phyloP scores from a whole-genome alignment of 2,888 invertebrate genomes.

The Catocala nupta region DNA sequence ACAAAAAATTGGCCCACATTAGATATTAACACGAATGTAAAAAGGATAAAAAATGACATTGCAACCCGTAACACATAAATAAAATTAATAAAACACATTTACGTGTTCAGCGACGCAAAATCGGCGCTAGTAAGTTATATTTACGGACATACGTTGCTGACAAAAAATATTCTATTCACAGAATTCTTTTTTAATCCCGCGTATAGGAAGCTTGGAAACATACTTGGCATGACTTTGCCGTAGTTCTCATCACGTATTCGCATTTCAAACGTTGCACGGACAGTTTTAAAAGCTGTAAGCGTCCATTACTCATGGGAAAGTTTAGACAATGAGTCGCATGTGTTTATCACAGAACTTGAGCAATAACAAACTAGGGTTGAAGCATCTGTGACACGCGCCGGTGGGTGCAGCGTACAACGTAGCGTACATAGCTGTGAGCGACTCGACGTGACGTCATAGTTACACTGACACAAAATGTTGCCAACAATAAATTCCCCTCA shows the following conservation, averaged over 20 bases:
- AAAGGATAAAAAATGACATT: constrained; percentile 3
- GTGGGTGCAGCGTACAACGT: constrained; percentile 28
- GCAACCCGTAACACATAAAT: constrained; percentile 6
- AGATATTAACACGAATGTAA: neutral
- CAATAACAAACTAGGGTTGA: constrained; percentile 54
- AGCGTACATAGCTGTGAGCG: neutral
- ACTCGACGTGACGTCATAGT: neutral
- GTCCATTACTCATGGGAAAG: constrained; percentile 64
- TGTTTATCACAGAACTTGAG: constrained; percentile 65
- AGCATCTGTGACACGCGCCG: constrained; percentile 30
- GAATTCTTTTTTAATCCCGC: constrained; percentile 15
- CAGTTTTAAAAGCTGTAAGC: constrained; percentile 54
- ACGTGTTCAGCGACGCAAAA: constrained; percentile 9
- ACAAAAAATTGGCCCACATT: too few species aligned
- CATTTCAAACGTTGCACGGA: constrained; percentile 40
- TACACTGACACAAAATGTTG: constrained; percentile 18
- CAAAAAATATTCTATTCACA: constrained; percentile 2
- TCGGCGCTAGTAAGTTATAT: constrained; percentile 1
- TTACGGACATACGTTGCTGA: neutral
- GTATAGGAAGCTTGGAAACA: constrained; percentile 6
- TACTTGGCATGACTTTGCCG: constrained; percentile 25
- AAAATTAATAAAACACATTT: constrained; percentile 15
- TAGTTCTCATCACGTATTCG: constrained; percentile 37
- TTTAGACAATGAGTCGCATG: constrained; percentile 65
- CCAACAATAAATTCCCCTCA: constrained; percentile 41